These are phyloP conservation scores for Lanistes nyassanus DNA, from an alignment of 1,140 invertebrate genomes.

Conservation along the genomic window DNA sequence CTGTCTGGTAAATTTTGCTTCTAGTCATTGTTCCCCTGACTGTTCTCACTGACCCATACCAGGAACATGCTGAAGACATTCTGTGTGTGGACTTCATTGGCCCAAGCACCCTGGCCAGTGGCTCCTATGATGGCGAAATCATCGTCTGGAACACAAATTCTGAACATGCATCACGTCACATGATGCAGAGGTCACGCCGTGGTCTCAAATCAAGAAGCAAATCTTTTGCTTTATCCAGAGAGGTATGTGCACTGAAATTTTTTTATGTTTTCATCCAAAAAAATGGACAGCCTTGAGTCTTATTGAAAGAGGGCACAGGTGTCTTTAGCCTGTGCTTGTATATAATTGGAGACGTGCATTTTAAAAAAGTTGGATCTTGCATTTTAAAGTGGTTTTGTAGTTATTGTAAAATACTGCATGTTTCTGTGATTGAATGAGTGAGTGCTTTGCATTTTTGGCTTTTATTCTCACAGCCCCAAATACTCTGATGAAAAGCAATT, in stretches of 20 bases:
- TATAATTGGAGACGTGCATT: too few relatives aligned
- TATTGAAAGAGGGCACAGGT: too few relatives aligned
- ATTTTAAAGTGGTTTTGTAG: too few relatives aligned
- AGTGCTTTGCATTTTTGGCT: too few relatives aligned
- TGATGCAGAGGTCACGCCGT: constrained; percentile 50
- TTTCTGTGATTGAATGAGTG: too few relatives aligned
- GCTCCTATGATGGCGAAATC: constrained; percentile 78
- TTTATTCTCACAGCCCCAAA: too few relatives aligned
- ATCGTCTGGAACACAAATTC: constrained; percentile 75
- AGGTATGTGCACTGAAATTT: neutral
- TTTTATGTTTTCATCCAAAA: too few relatives aligned
- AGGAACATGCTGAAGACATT: constrained; percentile 78
- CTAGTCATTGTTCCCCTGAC: neutral
- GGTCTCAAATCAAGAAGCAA: constrained; percentile 42
- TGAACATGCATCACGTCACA: constrained; percentile 54
- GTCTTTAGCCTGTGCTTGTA: too few relatives aligned
- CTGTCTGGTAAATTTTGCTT: neutral
- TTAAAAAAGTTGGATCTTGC: too few relatives aligned
- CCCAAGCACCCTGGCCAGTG: constrained; percentile 77
- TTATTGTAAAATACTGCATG: too few relatives aligned
- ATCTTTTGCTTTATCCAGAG: constrained; percentile 17
- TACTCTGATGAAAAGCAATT: too few relatives aligned
- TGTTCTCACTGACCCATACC: constrained; percentile 5
- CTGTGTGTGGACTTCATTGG: constrained; percentile 70
- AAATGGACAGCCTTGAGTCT: too few relatives aligned